phyloP scores from a whole-genome alignment of 2,113 vertebrate genomes.

The Lasiurus borealis region DNA sequence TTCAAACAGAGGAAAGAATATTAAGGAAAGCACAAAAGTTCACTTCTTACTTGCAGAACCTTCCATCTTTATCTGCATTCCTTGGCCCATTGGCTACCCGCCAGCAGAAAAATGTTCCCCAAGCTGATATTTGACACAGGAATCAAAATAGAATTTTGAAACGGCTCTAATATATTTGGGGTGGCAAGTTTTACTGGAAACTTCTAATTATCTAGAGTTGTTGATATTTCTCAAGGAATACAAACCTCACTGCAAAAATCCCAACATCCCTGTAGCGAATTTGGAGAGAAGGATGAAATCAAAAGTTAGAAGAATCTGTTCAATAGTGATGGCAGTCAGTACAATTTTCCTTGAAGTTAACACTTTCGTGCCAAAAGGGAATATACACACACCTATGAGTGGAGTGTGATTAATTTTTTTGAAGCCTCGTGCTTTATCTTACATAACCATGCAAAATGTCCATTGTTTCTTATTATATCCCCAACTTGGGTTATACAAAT shows the following conservation, averaged over 20 bases:
- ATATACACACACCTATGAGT: not conserved
- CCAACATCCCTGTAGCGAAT: not conserved
- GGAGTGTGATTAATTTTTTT: not conserved
- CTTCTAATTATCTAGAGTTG: not conserved
- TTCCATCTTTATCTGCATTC: not conserved
- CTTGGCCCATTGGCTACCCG: not conserved
- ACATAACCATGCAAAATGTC: not conserved
- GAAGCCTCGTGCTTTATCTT: not conserved
- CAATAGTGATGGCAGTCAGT: too few species aligned
- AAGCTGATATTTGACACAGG: not conserved
- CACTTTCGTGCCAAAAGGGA: not conserved
- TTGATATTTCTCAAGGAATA: not conserved
- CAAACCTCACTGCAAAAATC: not conserved
- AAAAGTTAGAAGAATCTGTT: not conserved
- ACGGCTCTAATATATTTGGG: not conserved
- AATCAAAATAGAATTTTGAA: conserved; percentile 14
- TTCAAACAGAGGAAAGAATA: not conserved
- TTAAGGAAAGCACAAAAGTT: not conserved
- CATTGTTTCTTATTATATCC: too few species aligned
- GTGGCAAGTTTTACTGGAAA: not conserved
- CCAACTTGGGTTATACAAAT: not conserved
- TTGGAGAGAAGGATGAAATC: not conserved
- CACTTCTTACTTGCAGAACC: not conserved
- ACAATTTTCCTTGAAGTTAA: not conserved
- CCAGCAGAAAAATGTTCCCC: not conserved